Evolutionary conservation across 1,140 invertebrate genomes (phyloP), one percentile per base, ranked within the genome.

Genomic region (Drosophila nikananu): DNA sequence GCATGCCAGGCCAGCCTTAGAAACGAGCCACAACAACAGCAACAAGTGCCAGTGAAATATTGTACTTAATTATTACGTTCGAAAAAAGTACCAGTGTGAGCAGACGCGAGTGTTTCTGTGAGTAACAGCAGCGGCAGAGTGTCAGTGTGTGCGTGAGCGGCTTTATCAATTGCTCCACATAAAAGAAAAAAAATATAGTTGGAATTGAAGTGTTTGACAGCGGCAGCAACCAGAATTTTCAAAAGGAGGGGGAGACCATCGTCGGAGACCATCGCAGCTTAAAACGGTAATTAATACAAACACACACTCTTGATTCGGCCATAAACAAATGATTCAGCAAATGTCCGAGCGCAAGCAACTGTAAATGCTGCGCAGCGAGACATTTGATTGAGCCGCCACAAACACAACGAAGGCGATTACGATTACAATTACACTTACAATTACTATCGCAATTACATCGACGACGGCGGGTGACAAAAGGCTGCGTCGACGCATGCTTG

Each of bases 261-360:
- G 32, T 12, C 32, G 32, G 32, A 54, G 51, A 46, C 71, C 51
- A 30, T 41, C 41, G 39, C 84, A 74, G 84, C 84, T 90, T 89
- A 90, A 90, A 89, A 89, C 86, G 84, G 84, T 89, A 89, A 89
- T 89, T 90, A 89, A 89, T 79, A 90, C 64, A 89, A 89, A 89
- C 86, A 89, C 27, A 32, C 71, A 81, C 74, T 67, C 57, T 78
- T 89, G 84, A 87, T 89, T 87, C 70, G 84, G 81, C 84, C 82
- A 87, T 87, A 87, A 87, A 74, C 84, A 87, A 89, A 89, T 87
- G 83, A 87, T 83, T 87, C 84, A 87, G 83, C 83, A 83, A 89
- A 84, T 83, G 64, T 80, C 62, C 49, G 41, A 25, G 13, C 32
- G 17, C 27, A 17, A 59, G 39, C 65, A 89, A 87, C 84, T 89